Base-by-base conservation (phyloP, 2,797 vertebrate species). In the Malacoraja senta region DNA sequence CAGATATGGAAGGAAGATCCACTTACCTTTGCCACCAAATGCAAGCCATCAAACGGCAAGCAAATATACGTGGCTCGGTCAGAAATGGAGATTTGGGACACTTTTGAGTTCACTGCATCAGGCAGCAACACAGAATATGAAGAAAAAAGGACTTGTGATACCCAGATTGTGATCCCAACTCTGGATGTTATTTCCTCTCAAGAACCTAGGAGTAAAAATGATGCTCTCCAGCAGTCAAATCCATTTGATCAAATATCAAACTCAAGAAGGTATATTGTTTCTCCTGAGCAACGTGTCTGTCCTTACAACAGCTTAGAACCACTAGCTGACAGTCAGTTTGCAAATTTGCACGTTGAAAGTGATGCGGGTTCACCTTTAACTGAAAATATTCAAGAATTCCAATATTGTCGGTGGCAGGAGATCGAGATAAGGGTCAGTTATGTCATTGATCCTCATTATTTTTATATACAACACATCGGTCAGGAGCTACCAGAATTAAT, bases 391-490 rank as follows among this genome's bases (percentile, higher is more conserved):
- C 24, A 38, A 29, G 65, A 92, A 53, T 92, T 92, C 71, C 71
- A 53, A 26, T 92, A 72, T 72, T 76, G 71, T 19, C 90, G 24
- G 13, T 92, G 90, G 90, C 90, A 92, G 71, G 71, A 92, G 90
- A 4, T 92, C 7, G 90, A 92, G 38, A 8, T 92, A 26, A 74
- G 90, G 90, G 38, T 92, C 90, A 92, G 90, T 58, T 58, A 92
- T 58, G 90, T 35, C 15, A 8, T 92, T n/a, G 90, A 76, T 44
- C 90, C 90, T 29, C 90, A 92, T 38, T 29, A 53, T 92, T 92
- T 92, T 24, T 76, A 92, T n/a, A 92, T 92, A 44, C 90, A 92
- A 71, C 90, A 92, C 12, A 8, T 2, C n/a, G 71, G 71, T 58
- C 71, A 19, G 12, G 90, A 92, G 24, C 90, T 92, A n/a, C 71